Evolutionary conservation across 2,888 invertebrate species (phyloP).

Genomic region (Iphiclides podalirius): DNA sequence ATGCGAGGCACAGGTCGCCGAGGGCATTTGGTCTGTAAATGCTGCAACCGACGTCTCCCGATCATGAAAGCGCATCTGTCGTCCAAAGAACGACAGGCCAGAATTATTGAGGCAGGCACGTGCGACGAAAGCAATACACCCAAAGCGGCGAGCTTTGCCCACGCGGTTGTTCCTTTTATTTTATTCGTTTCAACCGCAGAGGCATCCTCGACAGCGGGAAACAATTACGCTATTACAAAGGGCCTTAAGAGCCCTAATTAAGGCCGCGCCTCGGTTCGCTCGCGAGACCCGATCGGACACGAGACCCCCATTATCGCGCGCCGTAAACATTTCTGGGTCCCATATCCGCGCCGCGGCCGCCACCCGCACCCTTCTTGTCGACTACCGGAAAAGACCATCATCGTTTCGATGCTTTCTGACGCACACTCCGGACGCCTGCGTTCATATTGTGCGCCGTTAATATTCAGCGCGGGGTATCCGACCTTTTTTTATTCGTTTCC

Average conservation of each 20-base stretch:
- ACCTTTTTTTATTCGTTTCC: constrained; percentile 80
- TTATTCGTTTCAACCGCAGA: constrained; percentile 61
- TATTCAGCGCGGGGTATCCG: constrained; percentile 76
- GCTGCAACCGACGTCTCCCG: constrained; percentile 62
- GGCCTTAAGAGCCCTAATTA: constrained; percentile 73
- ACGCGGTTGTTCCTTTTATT: constrained; percentile 59
- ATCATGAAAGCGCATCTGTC: constrained; percentile 49
- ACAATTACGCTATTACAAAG: constrained; percentile 71
- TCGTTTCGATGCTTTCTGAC: constrained; percentile 77
- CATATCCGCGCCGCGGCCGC: constrained; percentile 69
- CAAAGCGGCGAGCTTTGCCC: constrained; percentile 44
- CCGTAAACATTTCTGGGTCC: constrained; percentile 77
- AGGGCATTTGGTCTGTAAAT: constrained; percentile 32
- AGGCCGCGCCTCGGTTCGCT: constrained; percentile 61
- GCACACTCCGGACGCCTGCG: constrained; percentile 75
- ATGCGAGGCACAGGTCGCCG: constrained; percentile 57
- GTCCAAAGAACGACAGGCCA: background rate
- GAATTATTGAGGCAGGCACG: too few relatives aligned
- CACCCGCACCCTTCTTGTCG: constrained; percentile 73
- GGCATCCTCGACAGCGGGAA: constrained; percentile 66
- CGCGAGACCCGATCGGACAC: constrained; percentile 69
- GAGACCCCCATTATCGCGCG: constrained; percentile 66
- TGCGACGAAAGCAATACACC: constrained; percentile 38
- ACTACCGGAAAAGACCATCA: constrained; percentile 77
- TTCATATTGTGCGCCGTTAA: constrained; percentile 79